Percentiles rank a stretch among this genome's conserved stretches.
Evolutionary conservation across 2,113 vertebrate genomes (phyloP).

Genomic region (Rattus rattus): DNA sequence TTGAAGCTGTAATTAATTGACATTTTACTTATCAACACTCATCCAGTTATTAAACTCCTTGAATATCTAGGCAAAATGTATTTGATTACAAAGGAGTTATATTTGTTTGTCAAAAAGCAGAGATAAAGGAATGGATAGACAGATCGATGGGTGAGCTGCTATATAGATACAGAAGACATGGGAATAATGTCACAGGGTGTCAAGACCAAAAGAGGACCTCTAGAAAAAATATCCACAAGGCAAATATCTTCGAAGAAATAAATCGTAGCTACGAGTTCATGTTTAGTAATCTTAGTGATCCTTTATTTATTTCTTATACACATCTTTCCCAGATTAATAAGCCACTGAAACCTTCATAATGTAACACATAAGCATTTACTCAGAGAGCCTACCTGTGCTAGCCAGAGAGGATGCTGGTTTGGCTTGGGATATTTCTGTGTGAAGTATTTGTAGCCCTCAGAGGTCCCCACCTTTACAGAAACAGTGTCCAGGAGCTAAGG

Average conservation of each 20-base stretch:
- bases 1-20: neutral
- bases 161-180: neutral
- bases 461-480: neutral
- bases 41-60: neutral
- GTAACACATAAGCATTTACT: neutral
- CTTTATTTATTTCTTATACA: neutral
- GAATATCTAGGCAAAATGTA: neutral
- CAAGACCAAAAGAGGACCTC: neutral
- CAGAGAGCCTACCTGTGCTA: neutral
- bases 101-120: neutral
- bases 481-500: neutral
- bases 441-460: neutral
- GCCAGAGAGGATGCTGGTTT: neutral
- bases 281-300: too few species aligned
- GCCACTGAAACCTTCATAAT: neutral
- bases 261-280: neutral
- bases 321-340: conserved; percentile 18
- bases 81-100: neutral
- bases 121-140: neutral
- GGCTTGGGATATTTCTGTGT: neutral
- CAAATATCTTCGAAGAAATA: neutral
- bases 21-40: neutral
- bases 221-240: neutral
- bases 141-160: too few species aligned
- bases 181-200: too few species aligned